Base-by-base conservation (phyloP, 2,113 vertebrate species). In the Sorex araneus region DNA sequence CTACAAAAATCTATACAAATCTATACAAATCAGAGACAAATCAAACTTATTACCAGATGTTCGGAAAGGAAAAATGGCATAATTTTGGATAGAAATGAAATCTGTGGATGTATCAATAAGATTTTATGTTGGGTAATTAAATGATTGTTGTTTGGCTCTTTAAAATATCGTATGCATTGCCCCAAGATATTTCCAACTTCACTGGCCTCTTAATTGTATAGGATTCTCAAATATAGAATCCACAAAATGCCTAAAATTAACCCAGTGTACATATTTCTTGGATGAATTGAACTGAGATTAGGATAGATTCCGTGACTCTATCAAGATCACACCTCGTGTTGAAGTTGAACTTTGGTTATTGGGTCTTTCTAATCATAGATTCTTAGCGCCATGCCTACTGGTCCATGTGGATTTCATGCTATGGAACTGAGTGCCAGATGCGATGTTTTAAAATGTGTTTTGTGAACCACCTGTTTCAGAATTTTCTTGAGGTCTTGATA, bases 1-100 rank as follows among this genome's bases (percentile, higher is more conserved):
- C 85, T 1, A 80, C 90, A n/a, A n/a, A 87, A 1, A 76, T 47
- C 87, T 93, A 69, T 92, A 18, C 6, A 47, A 47, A 64, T 75
- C 66, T 93, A 73, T 63, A 16, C 84, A 94, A 84, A 93, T 82
- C 16, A 34, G 67, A 86, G 8, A 74, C n/a, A 79, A 76, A 79
- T 90, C 32, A 50, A 92, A 50, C 40, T 60, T 64, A 4, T n/a
- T 43, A 76, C 85, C 45, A 88, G 30, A 92, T 64, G 64, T 73
- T 85, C 47, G 43, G 70, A 66, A 73, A 83, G 92, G 34, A 67
- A 43, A 89, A 63, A 32, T 69, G 27, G 47, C 73, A 27, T 1
- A 11, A 50, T 45, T 92, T 64, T 60, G 60, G 21, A 8, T 6
- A 8, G 54, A 89, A 91, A 36, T 9, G 3, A 50, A 78, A 93